Evolutionary conservation across 2,797 vertebrate genomes (phyloP), one percentile per base, ranked within the genome.

Genomic region (Salmo trutta): DNA sequence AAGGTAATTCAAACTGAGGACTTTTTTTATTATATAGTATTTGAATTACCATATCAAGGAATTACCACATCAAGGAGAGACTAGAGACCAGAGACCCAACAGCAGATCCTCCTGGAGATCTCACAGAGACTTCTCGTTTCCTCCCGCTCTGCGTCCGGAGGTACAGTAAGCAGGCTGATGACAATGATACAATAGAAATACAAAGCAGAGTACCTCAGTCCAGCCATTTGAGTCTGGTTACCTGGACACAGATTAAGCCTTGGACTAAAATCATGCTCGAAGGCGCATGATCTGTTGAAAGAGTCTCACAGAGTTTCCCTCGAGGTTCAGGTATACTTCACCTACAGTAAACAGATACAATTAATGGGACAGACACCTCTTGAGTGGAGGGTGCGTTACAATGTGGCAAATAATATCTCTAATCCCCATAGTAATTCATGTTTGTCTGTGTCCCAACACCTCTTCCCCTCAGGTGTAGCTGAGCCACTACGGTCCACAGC

Each of bases 51-150:
- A 31, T 4, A 31, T 31, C 0, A 4, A 31, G 4, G 31, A 31
- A 31, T 31, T 31, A 31, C 31, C 31, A 31, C 31, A 4, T 31
- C 0, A 4, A 31, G 31, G 31, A 31, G n/a, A n/a, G n/a, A n/a
- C n/a, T n/a, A n/a, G 4, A 31, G 31, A 4, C 19, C 52, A 41
- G 78, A 79, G 41, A 19, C n/a, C 69, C 93, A 93, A 82, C 94
- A 91, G 85, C 94, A 95, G 86, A 89, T 90, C 72, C 94, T 95
- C 70, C 93, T 95, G 87, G 94, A 95, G 80, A 93, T 96, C 87
- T 87, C 96, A 81, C 93, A 87, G 90, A 91, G 90, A 90, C 91
- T 96, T 79, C 95, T 95, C 51, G 83, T 96, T 78, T 93, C 93
- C 56, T 96, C 95, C 0, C 93, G 93, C 66, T 94, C 95, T 29